These are phyloP conservation scores for Aleiodes testaceus DNA, from an alignment of 2,888 invertebrate species.

Conservation along the genomic window DNA sequence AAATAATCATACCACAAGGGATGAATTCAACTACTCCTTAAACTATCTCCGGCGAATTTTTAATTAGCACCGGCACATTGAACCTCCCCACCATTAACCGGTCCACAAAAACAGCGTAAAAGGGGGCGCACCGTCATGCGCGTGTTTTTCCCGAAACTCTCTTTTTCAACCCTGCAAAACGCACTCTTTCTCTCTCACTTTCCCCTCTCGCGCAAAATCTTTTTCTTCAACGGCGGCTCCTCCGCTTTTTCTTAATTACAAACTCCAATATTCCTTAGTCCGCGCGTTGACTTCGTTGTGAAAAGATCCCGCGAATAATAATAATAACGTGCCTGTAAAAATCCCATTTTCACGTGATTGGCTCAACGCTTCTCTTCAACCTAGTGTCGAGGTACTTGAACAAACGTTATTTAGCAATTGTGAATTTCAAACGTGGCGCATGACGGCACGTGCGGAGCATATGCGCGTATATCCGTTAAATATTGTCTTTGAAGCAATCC, in stretches of 20 bases:
- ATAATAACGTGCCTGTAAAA: constrained; percentile 1
- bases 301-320: constrained; percentile 62
- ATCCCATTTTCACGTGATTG: background rate
- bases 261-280: constrained; percentile 72
- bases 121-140: constrained; percentile 72
- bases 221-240: constrained; percentile 54
- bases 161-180: constrained; percentile 66
- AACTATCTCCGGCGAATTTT: constrained; percentile 60
- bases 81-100: constrained; percentile 45
- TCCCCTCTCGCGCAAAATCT: constrained; percentile 26
- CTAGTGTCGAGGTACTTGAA: constrained; percentile 36
- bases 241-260: constrained; percentile 72
- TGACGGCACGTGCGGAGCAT: constrained; percentile 71
- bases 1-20: background rate
- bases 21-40: constrained; percentile 14
- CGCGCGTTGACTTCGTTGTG: constrained; percentile 71
- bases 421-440: constrained; percentile 64
- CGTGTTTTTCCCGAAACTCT: constrained; percentile 68
- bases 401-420: constrained; percentile 70
- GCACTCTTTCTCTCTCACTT: constrained; percentile 39
- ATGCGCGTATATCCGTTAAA: constrained; percentile 67
- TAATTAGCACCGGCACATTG: constrained; percentile 68
- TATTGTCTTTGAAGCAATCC: constrained; percentile 71
- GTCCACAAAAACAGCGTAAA: constrained; percentile 23
- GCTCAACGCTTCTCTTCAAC: too few species aligned